Percentiles rank a stretch among this genome's conserved stretches.
phyloP scores from a whole-genome alignment of 2,113 vertebrate species.

The Rhea americana region DNA sequence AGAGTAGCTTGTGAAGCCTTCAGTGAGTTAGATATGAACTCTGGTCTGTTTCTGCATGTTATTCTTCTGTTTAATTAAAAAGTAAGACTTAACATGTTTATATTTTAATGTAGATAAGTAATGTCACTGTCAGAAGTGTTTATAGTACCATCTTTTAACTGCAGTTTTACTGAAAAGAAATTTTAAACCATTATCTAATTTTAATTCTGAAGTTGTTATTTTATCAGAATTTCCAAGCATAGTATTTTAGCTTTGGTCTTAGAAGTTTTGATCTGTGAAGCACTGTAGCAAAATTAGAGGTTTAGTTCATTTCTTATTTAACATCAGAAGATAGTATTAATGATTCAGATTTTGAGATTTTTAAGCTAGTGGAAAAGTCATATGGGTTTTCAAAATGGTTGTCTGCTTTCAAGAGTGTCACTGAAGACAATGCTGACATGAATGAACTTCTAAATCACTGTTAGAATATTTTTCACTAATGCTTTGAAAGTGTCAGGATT shows the following conservation, averaged over 20 bases:
- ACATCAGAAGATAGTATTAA: background rate
- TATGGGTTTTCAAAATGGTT: background rate
- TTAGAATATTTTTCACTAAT: background rate
- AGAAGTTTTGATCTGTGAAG: background rate
- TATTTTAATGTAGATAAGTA: background rate
- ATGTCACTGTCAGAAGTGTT: background rate
- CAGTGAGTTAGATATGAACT: background rate
- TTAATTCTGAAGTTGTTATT: background rate
- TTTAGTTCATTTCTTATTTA: background rate
- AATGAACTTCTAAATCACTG: background rate
- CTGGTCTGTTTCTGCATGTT: background rate
- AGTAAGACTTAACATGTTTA: fast-evolving
- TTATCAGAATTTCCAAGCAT: background rate
- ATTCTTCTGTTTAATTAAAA: background rate
- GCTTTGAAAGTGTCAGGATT: background rate
- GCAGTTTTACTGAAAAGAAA: background rate
- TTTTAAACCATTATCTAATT: background rate
- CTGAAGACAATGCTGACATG: background rate
- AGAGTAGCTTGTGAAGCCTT: background rate
- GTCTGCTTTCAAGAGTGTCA: background rate
- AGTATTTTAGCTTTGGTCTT: background rate
- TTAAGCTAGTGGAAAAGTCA: background rate
- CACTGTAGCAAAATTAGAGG: background rate
- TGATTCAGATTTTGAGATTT: background rate
- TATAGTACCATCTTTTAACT: background rate